These are phyloP conservation scores for Acanthococcus lagerstroemiae DNA, from an alignment of 2,888 invertebrate species.

Conservation along the genomic window DNA sequence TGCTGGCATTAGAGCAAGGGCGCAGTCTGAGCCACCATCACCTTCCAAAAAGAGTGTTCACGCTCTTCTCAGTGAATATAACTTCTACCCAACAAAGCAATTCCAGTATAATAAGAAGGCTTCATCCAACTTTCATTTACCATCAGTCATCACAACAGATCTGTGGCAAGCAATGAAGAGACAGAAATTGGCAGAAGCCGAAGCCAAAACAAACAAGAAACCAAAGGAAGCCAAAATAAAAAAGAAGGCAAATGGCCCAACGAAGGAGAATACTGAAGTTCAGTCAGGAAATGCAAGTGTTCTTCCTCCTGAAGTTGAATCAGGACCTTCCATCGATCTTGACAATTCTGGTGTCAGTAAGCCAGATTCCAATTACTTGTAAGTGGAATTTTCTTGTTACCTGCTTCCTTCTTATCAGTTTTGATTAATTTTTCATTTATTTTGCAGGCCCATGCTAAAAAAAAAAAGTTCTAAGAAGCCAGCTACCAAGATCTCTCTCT, in stretches of 20 bases:
- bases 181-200: background rate
- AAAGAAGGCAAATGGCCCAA: background rate
- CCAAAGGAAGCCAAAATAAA: no score
- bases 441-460: background rate
- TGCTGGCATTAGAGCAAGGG: no score
- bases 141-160: background rate
- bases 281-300: background rate
- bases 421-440: background rate
- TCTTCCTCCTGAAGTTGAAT: background rate
- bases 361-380: no score
- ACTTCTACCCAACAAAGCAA: background rate
- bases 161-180: background rate
- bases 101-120: background rate
- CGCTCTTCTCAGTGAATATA: background rate
- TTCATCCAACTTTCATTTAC: background rate
- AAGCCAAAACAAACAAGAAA: background rate
- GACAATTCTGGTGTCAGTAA: no score
- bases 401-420: background rate
- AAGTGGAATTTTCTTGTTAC: no score
- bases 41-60: background rate
- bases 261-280: background rate
- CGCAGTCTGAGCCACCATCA: background rate
- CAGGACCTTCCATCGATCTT: no score
- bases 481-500: no score
- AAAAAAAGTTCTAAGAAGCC: background rate